Evolutionary conservation across 2,797 vertebrate genomes (phyloP).

Genomic region (Mycteria americana): DNA sequence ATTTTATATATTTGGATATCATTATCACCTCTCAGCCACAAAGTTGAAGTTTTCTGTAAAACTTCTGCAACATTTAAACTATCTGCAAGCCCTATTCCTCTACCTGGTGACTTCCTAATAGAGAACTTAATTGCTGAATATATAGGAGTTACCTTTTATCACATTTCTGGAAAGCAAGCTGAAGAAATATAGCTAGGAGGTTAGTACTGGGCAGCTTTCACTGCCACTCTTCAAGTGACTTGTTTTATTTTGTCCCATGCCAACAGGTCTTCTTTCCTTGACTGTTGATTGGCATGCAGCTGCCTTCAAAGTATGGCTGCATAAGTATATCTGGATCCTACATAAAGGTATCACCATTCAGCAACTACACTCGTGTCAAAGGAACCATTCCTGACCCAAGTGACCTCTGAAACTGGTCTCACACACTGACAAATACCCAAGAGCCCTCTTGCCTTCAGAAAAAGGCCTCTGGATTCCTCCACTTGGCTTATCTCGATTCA

Average conservation of each 20-base stretch:
- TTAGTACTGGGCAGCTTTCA: background rate
- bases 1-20: fast-evolving
- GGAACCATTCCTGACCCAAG: background rate
- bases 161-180: background rate
- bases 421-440: background rate
- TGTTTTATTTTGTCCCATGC: background rate
- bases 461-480: background rate
- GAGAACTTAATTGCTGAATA: background rate
- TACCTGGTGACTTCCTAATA: fast-evolving
- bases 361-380: background rate
- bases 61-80: background rate
- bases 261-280: background rate
- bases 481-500: background rate
- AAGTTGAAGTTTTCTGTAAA: background rate
- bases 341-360: background rate
- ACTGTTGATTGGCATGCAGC: background rate
- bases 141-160: background rate
- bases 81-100: background rate
- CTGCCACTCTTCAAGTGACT: background rate
- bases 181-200: background rate
- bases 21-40: background rate
- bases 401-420: background rate
- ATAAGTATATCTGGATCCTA: background rate
- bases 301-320: background rate
- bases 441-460: background rate